A percentile compares a stretch with the other conserved stretches of the same genome.
Evolutionary conservation across 2,797 vertebrate genomes (phyloP).

Genomic region (Halcyon leucocephala): DNA sequence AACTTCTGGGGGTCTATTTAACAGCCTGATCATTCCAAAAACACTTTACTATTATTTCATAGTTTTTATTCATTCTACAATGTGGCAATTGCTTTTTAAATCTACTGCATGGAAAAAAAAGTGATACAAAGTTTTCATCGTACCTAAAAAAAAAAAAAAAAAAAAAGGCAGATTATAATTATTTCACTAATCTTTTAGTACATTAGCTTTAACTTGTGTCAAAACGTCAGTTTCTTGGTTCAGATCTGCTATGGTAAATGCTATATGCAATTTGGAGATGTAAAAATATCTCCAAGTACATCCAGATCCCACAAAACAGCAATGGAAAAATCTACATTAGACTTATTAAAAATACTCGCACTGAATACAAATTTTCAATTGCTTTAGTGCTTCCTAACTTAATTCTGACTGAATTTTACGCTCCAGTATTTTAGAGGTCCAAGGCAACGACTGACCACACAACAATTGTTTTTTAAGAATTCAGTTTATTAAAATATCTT

Average conservation of each 20-base stretch:
- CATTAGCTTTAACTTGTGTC: background rate
- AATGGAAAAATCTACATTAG: background rate
- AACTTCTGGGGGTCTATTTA: background rate
- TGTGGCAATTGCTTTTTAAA: background rate
- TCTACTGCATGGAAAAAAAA: background rate
- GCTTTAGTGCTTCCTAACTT: background rate
- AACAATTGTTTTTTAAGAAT: background rate
- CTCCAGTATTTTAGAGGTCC: background rate
- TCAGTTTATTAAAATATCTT: constrained; percentile 58
- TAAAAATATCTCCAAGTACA: background rate
- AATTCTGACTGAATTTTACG: background rate
- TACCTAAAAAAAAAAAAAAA: background rate
- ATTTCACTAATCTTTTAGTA: background rate
- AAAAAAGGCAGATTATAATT: background rate
- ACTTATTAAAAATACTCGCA: background rate
- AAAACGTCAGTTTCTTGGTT: background rate
- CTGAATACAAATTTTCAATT: background rate
- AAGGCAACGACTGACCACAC: background rate
- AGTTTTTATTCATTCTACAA: background rate
- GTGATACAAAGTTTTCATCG: background rate
- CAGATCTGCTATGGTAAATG: background rate
- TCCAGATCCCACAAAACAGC: background rate
- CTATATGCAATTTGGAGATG: background rate
- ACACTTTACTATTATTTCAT: background rate
- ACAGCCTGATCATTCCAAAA: background rate